A percentile compares a stretch with the other conserved stretches of the same genome.
phyloP scores from a whole-genome alignment of 1,140 invertebrate species.

The Heliconius hewitsoni region DNA sequence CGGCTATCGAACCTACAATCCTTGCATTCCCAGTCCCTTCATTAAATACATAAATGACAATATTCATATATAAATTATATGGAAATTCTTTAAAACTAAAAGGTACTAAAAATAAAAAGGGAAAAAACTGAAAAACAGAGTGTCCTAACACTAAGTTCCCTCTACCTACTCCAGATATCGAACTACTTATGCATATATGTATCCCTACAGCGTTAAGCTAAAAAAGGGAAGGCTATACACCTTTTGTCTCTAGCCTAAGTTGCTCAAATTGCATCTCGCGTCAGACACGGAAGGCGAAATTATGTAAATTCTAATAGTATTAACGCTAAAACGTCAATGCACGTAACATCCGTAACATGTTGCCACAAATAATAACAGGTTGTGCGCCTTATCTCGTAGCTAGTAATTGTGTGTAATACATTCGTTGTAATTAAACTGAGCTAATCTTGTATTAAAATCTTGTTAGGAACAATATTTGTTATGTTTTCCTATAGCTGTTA shows the following conservation, averaged over 20 bases:
- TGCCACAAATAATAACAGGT: conserved; percentile 13
- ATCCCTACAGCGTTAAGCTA: no score
- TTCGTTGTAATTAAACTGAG: neutral
- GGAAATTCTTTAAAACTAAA: no score
- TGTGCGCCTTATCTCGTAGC: neutral
- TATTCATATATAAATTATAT: no score
- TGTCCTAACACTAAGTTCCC: no score
- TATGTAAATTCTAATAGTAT: conserved; percentile 15
- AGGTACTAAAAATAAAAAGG: no score
- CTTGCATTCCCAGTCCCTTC: no score
- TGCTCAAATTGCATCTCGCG: conserved; percentile 1
- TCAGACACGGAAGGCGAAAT: conserved; percentile 13
- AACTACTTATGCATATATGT: no score
- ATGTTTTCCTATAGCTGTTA: neutral
- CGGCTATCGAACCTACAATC: no score
- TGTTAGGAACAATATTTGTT: neutral
- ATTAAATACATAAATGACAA: no score
- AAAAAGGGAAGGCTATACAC: no score
- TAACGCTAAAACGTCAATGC: conserved; percentile 13
- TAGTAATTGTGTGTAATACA: conserved; percentile 2
- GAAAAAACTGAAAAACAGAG: no score
- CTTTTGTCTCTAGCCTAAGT: neutral
- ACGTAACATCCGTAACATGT: conserved; percentile 13
- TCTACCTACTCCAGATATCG: no score
- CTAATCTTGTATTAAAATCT: conserved; percentile 10